Percentiles rank a stretch among this genome's conserved stretches.
Evolutionary conservation across 2,888 invertebrate species (phyloP).

Genomic region (Anagyrus pseudococci): DNA sequence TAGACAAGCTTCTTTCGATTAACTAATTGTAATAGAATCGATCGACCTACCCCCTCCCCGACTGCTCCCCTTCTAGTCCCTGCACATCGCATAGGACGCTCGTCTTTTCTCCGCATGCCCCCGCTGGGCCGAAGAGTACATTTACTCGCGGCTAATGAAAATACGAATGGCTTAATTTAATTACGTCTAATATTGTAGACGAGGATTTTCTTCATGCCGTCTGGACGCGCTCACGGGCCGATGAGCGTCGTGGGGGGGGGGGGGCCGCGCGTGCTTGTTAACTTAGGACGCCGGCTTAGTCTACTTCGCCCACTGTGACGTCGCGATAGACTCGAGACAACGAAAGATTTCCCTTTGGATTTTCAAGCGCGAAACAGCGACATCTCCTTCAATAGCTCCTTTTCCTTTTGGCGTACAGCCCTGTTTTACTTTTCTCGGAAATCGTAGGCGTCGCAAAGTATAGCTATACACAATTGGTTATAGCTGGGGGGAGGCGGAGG

Average conservation of each 20-base stretch:
- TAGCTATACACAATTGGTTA: too few relatives aligned
- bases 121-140: background rate
- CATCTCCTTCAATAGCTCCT: too few relatives aligned
- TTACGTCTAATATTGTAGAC: background rate
- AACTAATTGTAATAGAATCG: slow-evolving; percentile 24
- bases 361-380: too few relatives aligned
- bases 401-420: too few relatives aligned
- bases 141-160: slow-evolving; percentile 2
- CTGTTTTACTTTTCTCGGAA: too few relatives aligned
- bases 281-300: background rate
- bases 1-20: slow-evolving; percentile 26
- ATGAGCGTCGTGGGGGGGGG: background rate
- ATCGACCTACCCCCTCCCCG: too few relatives aligned
- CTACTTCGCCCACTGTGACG: too few relatives aligned
- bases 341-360: too few relatives aligned
- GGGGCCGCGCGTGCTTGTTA: background rate
- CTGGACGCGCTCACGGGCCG: background rate
- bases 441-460: too few relatives aligned
- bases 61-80: too few relatives aligned
- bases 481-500: too few relatives aligned
- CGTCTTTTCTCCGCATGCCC: background rate
- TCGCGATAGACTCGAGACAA: too few relatives aligned
- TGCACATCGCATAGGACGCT: background rate
- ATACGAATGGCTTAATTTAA: slow-evolving; percentile 16
- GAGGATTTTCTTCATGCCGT: slow-evolving; percentile 2